These are phyloP conservation scores for Corynorhinus townsendii DNA, from an alignment of 2,113 vertebrate genomes.

Conservation along the genomic window DNA sequence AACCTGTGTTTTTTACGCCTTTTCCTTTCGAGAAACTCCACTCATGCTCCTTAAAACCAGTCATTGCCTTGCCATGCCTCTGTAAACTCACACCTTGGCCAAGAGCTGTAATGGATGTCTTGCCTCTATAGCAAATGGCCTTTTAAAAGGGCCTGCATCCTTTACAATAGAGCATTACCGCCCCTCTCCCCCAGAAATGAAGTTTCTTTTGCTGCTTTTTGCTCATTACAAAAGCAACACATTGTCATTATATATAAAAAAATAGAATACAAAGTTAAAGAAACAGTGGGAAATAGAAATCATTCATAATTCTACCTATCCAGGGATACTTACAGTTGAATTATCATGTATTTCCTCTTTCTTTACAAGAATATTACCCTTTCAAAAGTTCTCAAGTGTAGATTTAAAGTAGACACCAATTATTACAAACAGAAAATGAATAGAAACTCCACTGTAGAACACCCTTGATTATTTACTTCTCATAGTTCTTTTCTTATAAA, in stretches of 20 bases:
- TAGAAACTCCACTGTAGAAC: not conserved
- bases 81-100: not conserved
- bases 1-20: not conserved
- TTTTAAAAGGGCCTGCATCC: not conserved
- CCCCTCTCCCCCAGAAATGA: fast-evolving
- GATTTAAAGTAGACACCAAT: not conserved
- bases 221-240: conserved; percentile 20
- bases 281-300: not conserved
- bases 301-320: not conserved
- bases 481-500: not conserved
- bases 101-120: not conserved
- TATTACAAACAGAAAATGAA: conserved; percentile 23
- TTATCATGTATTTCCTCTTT: not conserved
- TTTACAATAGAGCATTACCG: not conserved
- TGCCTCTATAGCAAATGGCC: not conserved
- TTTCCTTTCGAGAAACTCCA: not conserved
- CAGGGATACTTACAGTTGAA: not conserved
- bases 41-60: not conserved
- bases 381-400: not conserved
- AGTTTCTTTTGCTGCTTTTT: conserved; percentile 5
- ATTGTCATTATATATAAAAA: not conserved
- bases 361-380: not conserved
- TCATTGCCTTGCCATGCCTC: not conserved
- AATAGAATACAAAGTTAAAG: not conserved
- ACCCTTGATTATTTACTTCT: not conserved